These are phyloP conservation scores for Ptyas mucosa DNA, from an alignment of 2,113 vertebrate genomes.

Conservation along the genomic window DNA sequence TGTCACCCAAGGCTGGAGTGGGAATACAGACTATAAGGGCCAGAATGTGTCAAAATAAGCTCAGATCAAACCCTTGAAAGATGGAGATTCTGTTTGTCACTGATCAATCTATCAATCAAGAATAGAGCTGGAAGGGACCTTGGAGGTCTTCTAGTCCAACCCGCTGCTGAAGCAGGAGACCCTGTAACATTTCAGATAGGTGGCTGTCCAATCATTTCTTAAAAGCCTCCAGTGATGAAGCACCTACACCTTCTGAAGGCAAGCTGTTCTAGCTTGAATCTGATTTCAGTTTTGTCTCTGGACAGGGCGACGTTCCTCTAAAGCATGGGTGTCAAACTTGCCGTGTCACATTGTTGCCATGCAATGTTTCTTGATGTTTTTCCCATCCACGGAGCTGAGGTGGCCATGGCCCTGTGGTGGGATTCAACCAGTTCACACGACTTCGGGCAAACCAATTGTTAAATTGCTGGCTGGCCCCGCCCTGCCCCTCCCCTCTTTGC, in stretches of 20 bases:
- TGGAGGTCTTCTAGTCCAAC: background rate
- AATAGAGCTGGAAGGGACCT: background rate
- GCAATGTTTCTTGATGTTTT: no score
- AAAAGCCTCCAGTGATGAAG: background rate
- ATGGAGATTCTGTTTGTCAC: background rate
- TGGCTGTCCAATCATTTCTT: background rate
- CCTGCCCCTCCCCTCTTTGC: no score
- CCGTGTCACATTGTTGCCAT: no score
- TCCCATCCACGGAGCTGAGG: no score
- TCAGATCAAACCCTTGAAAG: background rate
- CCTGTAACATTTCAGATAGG: background rate
- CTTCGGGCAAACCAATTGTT: no score
- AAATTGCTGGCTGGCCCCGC: no score
- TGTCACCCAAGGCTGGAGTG: background rate
- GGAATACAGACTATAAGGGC: background rate
- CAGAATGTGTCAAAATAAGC: background rate
- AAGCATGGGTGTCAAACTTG: no score
- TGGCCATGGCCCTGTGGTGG: no score
- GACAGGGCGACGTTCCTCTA: background rate
- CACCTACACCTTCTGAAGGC: background rate
- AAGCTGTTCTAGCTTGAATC: background rate
- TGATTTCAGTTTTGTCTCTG: background rate
- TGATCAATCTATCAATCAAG: background rate
- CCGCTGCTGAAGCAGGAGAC: background rate
- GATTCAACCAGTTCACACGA: no score